Evolutionary conservation across 2,113 vertebrate genomes (phyloP), one percentile per base, ranked within the genome.

Genomic region (Mesitornis unicolor): DNA sequence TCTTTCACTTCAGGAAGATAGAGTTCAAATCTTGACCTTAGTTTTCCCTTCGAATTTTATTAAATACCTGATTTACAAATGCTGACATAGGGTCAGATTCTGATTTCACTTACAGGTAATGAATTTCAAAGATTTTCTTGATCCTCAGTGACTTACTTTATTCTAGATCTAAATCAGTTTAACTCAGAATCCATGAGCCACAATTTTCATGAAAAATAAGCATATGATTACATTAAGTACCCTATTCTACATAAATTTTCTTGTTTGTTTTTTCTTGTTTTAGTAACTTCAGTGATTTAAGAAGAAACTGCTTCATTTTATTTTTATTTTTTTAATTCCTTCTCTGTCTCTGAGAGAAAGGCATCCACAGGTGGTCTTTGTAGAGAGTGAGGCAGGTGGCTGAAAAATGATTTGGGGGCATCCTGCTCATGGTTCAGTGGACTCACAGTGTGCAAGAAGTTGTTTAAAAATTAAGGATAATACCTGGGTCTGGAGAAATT

Each of bases 1-100:
- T 82, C 64, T 64, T 84, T 89, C 47, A 70, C 38, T 81, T 86
- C 48, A 35, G 57, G 36, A 63, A 76, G 83, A 61, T 6, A 51
- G 56, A 76, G 20, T 68, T 90, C 65, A 94, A 68, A 90, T 80
- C 73, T 84, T 87, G 63, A 70, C 78, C 57, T 87, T 51, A 57
- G 61, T 91, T 96, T 91, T 87, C n/a, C 25, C 65, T 80, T 92
- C 83, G 84, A 88, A 81, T 86, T 92, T 88, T 68, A 28, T 74
- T 71, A 84, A 96, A 92, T 87, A 63, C 26, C n/a, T 53, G 65
- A 63, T 97, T 90, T 96, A 78, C 76, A 79, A 94, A 87, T 64
- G 73, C 84, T 95, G 80, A 38, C 64, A 61, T 17, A 33, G 67
- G 76, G 88, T 86, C 90, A 96, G 57, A 93, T 87, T 88, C 82